Percentiles rank a stretch among this genome's conserved stretches.
Conservation (phyloP, 2,797 vertebrate genomes). For the Enteromius fasciolatus region DNA sequence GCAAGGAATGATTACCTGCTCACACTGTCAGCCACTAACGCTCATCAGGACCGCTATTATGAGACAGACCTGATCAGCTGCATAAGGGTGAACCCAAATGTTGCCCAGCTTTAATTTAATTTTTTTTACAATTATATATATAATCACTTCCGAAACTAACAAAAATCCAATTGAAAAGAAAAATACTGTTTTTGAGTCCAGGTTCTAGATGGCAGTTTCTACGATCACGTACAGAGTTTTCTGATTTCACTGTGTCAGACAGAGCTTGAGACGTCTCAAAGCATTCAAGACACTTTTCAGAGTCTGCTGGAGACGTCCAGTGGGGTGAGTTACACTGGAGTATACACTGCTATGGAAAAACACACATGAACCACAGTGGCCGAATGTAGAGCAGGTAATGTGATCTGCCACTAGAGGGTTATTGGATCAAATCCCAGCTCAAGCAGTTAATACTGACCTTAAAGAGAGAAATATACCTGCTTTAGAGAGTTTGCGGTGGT, state of each 20-base stretch:
- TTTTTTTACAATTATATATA: background rate
- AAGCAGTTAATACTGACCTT: background rate
- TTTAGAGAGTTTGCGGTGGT: background rate
- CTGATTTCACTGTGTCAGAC: slow-evolving; percentile 92
- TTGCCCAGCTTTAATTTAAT: background rate
- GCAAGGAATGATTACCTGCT: slow-evolving; percentile 96
- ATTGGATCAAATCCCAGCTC: slow-evolving; percentile 40
- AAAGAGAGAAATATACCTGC: slow-evolving; percentile 12
- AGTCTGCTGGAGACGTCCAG: slow-evolving; percentile 88
- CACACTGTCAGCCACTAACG: slow-evolving; percentile 90
- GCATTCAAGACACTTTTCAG: slow-evolving; percentile 89
- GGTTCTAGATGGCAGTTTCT: slow-evolving; percentile 90
- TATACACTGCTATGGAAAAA: slow-evolving; percentile 39
- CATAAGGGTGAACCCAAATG: slow-evolving; percentile 85
- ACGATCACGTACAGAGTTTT: slow-evolving; percentile 93
- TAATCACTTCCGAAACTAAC: background rate
- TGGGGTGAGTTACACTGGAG: slow-evolving; percentile 77
- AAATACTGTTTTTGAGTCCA: slow-evolving; percentile 61
- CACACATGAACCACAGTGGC: slow-evolving; percentile 23
- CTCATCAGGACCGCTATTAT: slow-evolving; percentile 94
- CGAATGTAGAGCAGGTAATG: slow-evolving; percentile 40
- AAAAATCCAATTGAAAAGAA: background rate
- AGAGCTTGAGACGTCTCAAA: slow-evolving; percentile 89
- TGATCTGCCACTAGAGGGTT: slow-evolving; percentile 46
- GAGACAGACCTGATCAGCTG: slow-evolving; percentile 90